Conservation (phyloP, 2,797 vertebrate genomes). For the Darevskia nairensis region DNA sequence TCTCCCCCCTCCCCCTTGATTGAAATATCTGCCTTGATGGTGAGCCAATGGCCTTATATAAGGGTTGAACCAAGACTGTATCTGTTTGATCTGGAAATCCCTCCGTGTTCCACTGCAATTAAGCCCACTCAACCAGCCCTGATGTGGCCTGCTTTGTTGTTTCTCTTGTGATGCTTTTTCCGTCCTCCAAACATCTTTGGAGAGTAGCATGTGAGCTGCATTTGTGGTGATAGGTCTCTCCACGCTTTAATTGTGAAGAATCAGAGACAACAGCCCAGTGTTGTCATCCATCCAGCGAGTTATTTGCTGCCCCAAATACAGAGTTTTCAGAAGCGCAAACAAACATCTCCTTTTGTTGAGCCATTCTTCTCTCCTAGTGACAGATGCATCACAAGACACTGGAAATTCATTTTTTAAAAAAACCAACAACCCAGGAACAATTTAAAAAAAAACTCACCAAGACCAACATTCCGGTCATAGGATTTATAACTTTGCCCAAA, state of each 20-base stretch:
- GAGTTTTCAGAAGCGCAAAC: constrained; percentile 47
- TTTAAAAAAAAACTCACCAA: constrained; percentile 17
- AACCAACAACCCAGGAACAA: constrained; percentile 44
- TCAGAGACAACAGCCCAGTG: constrained; percentile 69
- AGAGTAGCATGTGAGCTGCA: constrained; percentile 66
- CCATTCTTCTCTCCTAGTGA: constrained; percentile 52
- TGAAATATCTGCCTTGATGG: constrained; percentile 14
- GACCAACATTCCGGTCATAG: constrained; percentile 55
- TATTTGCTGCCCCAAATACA: constrained; percentile 50
- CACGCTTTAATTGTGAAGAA: constrained; percentile 68
- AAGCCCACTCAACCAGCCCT: constrained; percentile 62
- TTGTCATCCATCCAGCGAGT: constrained; percentile 54
- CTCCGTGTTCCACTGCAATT: constrained; percentile 46
- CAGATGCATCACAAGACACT: constrained; percentile 60
- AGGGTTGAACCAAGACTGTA: constrained; percentile 20
- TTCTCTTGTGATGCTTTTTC: constrained; percentile 70
- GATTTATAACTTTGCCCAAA: constrained; percentile 25
- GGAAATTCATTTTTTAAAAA: constrained; percentile 44
- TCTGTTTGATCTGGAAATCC: constrained; percentile 24
- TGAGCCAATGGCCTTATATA: constrained; percentile 26
- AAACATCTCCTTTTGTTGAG: constrained; percentile 69
- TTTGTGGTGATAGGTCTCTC: constrained; percentile 64
- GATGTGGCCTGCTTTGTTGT: constrained; percentile 51
- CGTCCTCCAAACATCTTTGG: constrained; percentile 50
- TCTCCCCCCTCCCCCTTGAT: background rate